These are phyloP conservation scores for Bagarius yarrelli DNA, from an alignment of 2,113 vertebrate species.

Conservation along the genomic window DNA sequence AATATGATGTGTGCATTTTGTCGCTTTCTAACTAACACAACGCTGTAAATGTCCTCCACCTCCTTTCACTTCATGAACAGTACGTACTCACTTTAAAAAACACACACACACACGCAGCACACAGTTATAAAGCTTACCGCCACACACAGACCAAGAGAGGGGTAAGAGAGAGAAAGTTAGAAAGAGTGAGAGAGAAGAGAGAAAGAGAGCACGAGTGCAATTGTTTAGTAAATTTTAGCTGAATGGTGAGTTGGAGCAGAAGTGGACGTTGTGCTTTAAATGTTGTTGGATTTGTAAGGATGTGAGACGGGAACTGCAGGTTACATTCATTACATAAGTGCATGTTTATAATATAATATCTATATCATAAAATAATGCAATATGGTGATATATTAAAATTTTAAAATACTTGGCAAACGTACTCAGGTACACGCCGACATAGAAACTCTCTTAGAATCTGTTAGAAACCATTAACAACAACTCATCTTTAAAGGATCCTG, in stretches of 20 bases:
- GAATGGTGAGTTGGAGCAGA: slow-evolving; percentile 49
- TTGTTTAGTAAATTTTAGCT: slow-evolving; percentile 35
- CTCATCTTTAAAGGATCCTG: slow-evolving; percentile 22
- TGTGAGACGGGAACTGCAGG: slow-evolving; percentile 63
- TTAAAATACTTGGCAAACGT: neutral
- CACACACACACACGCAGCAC: slow-evolving; percentile 41
- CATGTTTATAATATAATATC: slow-evolving; percentile 48
- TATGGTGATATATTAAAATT: neutral
- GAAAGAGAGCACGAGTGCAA: slow-evolving; percentile 2
- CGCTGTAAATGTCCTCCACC: neutral
- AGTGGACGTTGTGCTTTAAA: slow-evolving; percentile 71
- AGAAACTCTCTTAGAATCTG: slow-evolving; percentile 7
- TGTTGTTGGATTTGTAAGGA: slow-evolving; percentile 45
- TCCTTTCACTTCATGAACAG: slow-evolving; percentile 41
- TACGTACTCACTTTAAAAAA: slow-evolving; percentile 44
- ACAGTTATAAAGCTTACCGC: slow-evolving; percentile 39
- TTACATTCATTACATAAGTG: slow-evolving; percentile 68
- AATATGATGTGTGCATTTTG: neutral
- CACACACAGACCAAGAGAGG: neutral
- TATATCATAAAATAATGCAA: slow-evolving; percentile 43
- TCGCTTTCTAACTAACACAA: neutral
- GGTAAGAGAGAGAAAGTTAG: neutral
- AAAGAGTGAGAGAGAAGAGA: neutral
- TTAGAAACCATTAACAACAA: slow-evolving; percentile 54
- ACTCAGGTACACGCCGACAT: neutral